Conservation (phyloP, 2,797 vertebrate genomes). For the Tokudaia tokunoshimensis region DNA sequence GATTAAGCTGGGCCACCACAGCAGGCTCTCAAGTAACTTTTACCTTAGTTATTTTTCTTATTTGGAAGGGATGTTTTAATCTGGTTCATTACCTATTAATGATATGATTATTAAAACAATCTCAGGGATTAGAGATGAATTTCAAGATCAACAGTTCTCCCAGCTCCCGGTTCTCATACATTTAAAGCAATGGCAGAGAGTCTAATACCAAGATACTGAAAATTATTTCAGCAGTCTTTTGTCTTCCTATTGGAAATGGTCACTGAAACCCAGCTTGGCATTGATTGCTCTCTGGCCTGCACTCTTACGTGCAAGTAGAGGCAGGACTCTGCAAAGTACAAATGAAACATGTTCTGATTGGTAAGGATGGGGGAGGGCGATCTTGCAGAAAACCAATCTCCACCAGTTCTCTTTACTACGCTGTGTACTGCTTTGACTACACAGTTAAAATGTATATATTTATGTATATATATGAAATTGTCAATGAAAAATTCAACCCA, state of each 20-base stretch:
- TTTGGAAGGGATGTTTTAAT: neutral
- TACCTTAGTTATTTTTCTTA: neutral
- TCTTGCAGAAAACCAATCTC: neutral
- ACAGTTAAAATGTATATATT: neutral
- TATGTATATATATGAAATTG: neutral
- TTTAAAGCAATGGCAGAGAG: neutral
- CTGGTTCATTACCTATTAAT: neutral
- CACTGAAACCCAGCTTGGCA: neutral
- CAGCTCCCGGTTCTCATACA: neutral
- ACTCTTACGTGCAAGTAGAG: neutral
- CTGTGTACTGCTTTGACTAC: neutral
- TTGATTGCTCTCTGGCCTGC: neutral
- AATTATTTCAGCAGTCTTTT: neutral
- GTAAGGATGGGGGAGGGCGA: neutral
- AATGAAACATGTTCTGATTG: neutral
- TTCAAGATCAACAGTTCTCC: neutral
- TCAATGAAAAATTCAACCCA: neutral
- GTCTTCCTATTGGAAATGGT: constrained; percentile 6
- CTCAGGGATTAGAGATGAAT: neutral
- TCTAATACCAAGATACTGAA: neutral
- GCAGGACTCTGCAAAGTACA: neutral
- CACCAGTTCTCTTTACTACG: neutral
- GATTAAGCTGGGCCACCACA: neutral
- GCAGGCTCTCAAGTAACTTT: neutral
- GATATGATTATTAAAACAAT: constrained; percentile 7